A percentile compares a stretch with the other conserved stretches of the same genome.
These are phyloP conservation scores for Drosophila robusta DNA, from an alignment of 2,888 invertebrate species.

Conservation along the genomic window DNA sequence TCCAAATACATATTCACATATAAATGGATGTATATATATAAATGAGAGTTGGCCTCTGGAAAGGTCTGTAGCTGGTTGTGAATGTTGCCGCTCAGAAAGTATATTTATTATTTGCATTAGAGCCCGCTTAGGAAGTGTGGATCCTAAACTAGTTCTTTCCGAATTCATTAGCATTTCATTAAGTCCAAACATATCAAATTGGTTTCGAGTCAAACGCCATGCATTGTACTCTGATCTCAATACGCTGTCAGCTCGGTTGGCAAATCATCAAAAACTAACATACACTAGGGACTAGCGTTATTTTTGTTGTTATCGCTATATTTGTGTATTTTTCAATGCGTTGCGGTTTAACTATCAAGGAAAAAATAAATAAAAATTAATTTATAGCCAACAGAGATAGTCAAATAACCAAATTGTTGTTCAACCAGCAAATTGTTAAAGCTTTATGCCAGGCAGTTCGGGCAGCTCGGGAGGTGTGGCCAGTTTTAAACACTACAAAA, in stretches of 20 bases:
- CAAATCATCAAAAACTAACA: constrained; percentile 13
- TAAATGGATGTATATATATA: background rate
- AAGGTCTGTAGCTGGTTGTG: constrained; percentile 36
- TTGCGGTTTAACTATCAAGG: background rate
- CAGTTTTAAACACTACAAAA: constrained; percentile 32
- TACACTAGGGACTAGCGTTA: too few species aligned
- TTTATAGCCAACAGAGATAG: constrained; percentile 21
- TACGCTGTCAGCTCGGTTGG: constrained; percentile 6
- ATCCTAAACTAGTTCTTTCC: constrained; percentile 63
- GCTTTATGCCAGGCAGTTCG: constrained; percentile 10
- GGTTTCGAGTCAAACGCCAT: constrained; percentile 11
- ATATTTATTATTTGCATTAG: constrained; percentile 64
- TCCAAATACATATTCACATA: background rate
- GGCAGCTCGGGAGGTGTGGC: constrained; percentile 24
- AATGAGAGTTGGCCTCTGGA: constrained; percentile 23
- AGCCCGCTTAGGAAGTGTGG: constrained; percentile 53
- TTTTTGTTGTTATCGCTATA: constrained; percentile 1
- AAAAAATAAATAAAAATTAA: constrained; percentile 12
- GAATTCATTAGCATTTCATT: constrained; percentile 45
- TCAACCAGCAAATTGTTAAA: constrained; percentile 14
- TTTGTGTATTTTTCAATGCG: constrained; percentile 11
- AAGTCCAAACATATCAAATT: constrained; percentile 7
- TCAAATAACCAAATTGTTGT: constrained; percentile 25
- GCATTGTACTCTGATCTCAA: constrained; percentile 21
- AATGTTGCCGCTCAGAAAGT: constrained; percentile 32